These are phyloP conservation scores for Arvicanthis niloticus DNA, from an alignment of 2,113 vertebrate species.

Conservation along the genomic window DNA sequence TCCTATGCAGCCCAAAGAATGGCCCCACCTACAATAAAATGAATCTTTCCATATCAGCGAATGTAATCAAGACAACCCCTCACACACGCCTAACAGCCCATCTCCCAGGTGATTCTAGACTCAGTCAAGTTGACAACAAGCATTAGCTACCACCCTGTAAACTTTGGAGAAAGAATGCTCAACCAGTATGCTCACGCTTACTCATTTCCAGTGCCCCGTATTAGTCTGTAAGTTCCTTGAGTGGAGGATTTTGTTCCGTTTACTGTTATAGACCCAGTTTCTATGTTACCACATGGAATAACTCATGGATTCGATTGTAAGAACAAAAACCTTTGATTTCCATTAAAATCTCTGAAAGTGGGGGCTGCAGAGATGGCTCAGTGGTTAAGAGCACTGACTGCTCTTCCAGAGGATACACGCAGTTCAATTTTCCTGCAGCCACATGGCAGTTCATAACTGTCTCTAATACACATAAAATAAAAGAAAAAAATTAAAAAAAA, in stretches of 20 bases:
- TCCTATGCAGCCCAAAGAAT: neutral
- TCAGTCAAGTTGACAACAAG: neutral
- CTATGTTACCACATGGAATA: neutral
- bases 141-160: too few relatives aligned
- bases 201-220: neutral
- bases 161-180: neutral
- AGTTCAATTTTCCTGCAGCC: neutral
- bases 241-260: neutral
- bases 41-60: neutral
- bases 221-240: neutral
- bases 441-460: neutral
- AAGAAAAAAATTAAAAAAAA: neutral
- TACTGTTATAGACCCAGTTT: neutral
- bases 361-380: neutral
- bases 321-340: neutral
- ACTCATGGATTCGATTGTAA: neutral
- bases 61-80: neutral
- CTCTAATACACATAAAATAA: neutral
- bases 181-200: neutral
- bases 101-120: neutral
- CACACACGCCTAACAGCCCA: neutral
- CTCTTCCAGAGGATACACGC: neutral
- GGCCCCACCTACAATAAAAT: neutral
- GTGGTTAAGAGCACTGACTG: neutral
- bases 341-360: neutral